Base-by-base conservation (phyloP, 2,113 vertebrate genomes). In the Trematomus loennbergii region DNA sequence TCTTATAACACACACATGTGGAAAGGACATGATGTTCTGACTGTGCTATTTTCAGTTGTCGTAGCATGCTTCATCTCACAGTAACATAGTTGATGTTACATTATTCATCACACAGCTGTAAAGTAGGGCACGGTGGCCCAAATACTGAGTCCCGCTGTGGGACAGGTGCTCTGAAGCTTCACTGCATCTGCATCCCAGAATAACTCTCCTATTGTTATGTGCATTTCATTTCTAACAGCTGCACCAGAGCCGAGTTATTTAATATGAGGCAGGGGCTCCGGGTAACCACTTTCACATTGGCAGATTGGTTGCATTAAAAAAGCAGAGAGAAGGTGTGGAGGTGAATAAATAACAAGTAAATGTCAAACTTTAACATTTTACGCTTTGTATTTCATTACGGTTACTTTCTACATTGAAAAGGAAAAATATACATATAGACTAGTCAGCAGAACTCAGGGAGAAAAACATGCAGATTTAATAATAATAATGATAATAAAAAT, bases 101-200 rank as follows among this genome's bases (percentile, higher is more conserved):
- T 52, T 61, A 81, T 81, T 81, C 67, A 78, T 72, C 60, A 73
- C 25, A 36, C 29, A 60, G 61, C 46, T n/a, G 58, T 66, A 61
- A 91, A 90, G 54, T 82, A 87, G 91, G 88, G 46, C 88, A 83
- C 63, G 46, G 1, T 57, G 78, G 66, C 75, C 80, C 49, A 52
- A 63, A 82, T 81, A 73, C 55, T 77, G 22, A 50, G n/a, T 18
- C 50, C 18, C 18, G 22, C 16, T 0, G 1, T 11, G 86, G 79
- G 90, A 86, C 80, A 87, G 86, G 72, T 80, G 82, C 53, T 75
- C 49, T 12, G 46, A 63, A 62, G 69, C 55, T 13, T 72, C 62
- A 40, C 57, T 22, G 33, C n/a, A 12, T 40, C 65, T 10, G 12
- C 45, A 61, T 81, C 76, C 76, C 58, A 45, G 1, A 87, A 84